These are phyloP conservation scores for Nannospalax galili DNA, from an alignment of 2,113 vertebrate genomes.

Conservation along the genomic window DNA sequence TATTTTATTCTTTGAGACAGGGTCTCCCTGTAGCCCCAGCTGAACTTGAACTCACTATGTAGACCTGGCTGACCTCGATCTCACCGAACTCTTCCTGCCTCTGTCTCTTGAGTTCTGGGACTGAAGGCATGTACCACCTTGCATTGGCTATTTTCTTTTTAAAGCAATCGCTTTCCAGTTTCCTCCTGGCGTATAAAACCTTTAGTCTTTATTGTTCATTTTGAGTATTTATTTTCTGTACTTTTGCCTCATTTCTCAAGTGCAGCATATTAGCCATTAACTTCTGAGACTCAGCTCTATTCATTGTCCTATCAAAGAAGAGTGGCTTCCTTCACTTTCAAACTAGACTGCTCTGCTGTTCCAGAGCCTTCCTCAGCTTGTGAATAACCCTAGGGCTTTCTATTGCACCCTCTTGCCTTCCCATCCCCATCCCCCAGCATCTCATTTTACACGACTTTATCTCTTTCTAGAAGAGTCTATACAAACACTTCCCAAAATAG, in stretches of 20 bases:
- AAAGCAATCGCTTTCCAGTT: neutral
- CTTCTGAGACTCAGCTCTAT: neutral
- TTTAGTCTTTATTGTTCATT: neutral
- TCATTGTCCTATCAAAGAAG: neutral
- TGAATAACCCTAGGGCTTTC: neutral
- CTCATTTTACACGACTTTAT: neutral
- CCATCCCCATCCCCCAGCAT: neutral
- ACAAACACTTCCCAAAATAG: neutral
- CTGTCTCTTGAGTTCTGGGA: too few species aligned
- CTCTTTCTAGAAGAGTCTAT: neutral
- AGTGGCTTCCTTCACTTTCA: neutral
- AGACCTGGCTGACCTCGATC: too few species aligned
- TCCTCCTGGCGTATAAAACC: neutral
- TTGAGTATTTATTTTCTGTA: neutral
- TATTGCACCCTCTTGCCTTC: neutral
- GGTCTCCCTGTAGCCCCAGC: too few species aligned
- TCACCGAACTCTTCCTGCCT: too few species aligned
- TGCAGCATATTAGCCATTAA: neutral
- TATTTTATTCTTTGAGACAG: too few species aligned
- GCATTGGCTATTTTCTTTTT: neutral
- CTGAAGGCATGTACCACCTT: too few species aligned
- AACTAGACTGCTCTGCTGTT: too few species aligned
- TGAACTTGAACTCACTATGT: too few species aligned
- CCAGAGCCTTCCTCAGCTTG: neutral
- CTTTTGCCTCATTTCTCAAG: slow-evolving; percentile 31